Conservation (phyloP, 2,888 invertebrate genomes). For the Pollenia griseotomentosa region DNA sequence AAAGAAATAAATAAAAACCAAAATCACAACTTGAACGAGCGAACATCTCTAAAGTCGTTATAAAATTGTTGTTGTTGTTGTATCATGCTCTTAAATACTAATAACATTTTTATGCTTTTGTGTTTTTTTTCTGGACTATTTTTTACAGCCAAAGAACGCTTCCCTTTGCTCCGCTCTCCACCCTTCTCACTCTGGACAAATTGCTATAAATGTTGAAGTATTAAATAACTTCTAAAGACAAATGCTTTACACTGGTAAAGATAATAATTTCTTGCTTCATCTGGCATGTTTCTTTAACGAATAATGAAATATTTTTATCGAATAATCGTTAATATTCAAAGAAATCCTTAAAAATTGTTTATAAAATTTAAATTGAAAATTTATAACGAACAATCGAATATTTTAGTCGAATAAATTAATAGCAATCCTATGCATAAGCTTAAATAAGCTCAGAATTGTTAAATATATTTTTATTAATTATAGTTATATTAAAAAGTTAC, state of each 20-base stretch:
- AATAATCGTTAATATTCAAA: too few species aligned
- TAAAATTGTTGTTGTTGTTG: conserved; percentile 49
- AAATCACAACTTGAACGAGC: conserved; percentile 60
- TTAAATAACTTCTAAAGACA: conserved; percentile 48
- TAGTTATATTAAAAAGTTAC: too few species aligned
- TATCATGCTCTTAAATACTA: conserved; percentile 66
- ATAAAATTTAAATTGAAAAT: too few species aligned
- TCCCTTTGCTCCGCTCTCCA: neutral
- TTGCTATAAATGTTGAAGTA: conserved; percentile 48
- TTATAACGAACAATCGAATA: too few species aligned
- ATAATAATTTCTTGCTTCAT: too few species aligned
- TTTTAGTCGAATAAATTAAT: too few species aligned
- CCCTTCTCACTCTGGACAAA: neutral
- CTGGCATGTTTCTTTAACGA: neutral
- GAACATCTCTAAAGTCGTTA: conserved; percentile 60
- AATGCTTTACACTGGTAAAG: conserved; percentile 33
- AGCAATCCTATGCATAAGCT: too few species aligned
- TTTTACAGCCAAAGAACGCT: conserved; percentile 11
- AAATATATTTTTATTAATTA: too few species aligned
- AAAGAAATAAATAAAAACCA: conserved; percentile 47
- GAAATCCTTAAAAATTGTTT: too few species aligned
- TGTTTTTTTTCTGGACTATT: conserved; percentile 28
- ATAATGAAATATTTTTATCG: too few species aligned
- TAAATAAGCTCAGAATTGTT: too few species aligned
- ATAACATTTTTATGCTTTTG: conserved; percentile 47